A percentile compares a stretch with the other conserved stretches of the same genome.
These are phyloP conservation scores for Zoanthus sociatus DNA, from an alignment of 92 coral and sea anemone genomes.

Conservation along the genomic window DNA sequence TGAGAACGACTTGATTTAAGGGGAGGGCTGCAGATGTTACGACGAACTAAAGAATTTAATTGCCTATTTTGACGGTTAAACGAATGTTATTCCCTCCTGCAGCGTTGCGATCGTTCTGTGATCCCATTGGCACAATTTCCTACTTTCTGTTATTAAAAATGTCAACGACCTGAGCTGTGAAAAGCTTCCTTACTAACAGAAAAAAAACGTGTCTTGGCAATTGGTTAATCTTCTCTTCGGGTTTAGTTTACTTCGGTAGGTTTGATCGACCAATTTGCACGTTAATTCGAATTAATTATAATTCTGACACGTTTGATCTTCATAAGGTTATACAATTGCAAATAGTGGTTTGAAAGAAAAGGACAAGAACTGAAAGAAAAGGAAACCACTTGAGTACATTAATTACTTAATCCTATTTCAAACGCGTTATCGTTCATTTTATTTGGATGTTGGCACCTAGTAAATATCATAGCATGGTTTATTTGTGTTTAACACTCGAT, in stretches of 20 bases:
- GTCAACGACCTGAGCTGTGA: conserved; percentile 27
- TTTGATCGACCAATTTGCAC: conserved; percentile 21
- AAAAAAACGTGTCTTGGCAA: conserved; percentile 8
- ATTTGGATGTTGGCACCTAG: conserved; percentile 13
- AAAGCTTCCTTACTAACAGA: conserved; percentile 33
- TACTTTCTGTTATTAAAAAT: conserved; percentile 31
- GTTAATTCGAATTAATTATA: conserved; percentile 32
- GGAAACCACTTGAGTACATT: conserved; percentile 21
- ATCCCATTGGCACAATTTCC: conserved; percentile 53
- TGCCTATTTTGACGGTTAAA: conserved; percentile 92
- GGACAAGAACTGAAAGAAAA: neutral
- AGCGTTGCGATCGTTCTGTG: conserved; percentile 73
- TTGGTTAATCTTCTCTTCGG: neutral
- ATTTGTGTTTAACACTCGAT: conserved; percentile 1
- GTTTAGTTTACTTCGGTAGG: neutral
- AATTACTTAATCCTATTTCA: conserved; percentile 63
- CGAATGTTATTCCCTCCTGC: conserved; percentile 88
- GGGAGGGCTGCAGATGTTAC: conserved; percentile 89
- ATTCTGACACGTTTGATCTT: conserved; percentile 10
- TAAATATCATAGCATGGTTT: neutral
- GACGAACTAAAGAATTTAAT: conserved; percentile 85
- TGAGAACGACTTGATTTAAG: conserved; percentile 88
- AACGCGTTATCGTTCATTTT: conserved; percentile 44
- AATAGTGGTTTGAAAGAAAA: neutral
- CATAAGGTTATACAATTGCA: conserved; percentile 31